Evolutionary conservation across 2,797 vertebrate genomes (phyloP), one percentile per base, ranked within the genome.

Genomic region (Hydrolagus colliei): DNA sequence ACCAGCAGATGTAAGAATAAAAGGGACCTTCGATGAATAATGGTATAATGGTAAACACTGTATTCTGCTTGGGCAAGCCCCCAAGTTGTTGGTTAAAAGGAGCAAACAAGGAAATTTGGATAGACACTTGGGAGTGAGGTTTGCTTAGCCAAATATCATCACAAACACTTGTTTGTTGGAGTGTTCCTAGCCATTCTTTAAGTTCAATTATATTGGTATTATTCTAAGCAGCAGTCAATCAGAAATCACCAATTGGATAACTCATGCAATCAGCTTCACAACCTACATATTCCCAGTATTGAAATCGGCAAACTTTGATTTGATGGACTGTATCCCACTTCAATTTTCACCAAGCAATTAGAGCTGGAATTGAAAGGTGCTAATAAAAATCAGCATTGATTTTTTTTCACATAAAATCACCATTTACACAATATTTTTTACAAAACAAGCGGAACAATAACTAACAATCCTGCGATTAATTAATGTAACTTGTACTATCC

Each of bases 301-400:
- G 10, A 68, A 68, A 41, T 41, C 9, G 6, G 16, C 9, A 35
- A 68, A 82, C 27, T 32, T 77, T 77, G 14, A 79, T 62, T 63
- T 4, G 63, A 79, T 62, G 2, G 77, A 1, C 41, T 20, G 12
- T 52, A 52, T n/a, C 2, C 52, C 52, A 61, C 65, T 84, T 67
- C 20, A 84, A 59, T 18, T 20, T 71, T 10, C 7, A 63, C 2
- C 78, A 71, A 84, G 20, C 41, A 41, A 68, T 5, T 41, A 71
- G 35, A 84, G 14, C 41, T 18, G 16, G 32, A 68, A 82, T 9
- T 84, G 27, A 18, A 27, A 82, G 79, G n/a, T 84, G 18, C 32
- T 35, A 8, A 41, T 68, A 52, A n/a, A 20, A 52, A 52, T 18
- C 78, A 84, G 52, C 79, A 82, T 84, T 84, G 65, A 71, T 84